Evolutionary conservation across 2,113 vertebrate genomes (phyloP).

Genomic region (Podarcis muralis): DNA sequence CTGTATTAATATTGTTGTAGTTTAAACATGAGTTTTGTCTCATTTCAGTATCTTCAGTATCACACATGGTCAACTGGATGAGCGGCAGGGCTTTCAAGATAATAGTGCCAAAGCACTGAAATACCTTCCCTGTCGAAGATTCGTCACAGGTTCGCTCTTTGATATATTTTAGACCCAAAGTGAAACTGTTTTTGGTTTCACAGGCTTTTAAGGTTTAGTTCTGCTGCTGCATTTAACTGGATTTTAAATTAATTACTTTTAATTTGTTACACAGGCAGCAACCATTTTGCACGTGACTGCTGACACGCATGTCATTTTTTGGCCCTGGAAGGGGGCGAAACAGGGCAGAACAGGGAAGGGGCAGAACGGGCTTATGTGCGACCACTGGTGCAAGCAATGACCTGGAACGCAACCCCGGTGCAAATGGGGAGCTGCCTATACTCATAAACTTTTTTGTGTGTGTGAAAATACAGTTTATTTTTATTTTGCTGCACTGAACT

Average conservation of each 20-base stretch:
- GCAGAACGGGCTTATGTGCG: no score
- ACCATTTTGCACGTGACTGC: no score
- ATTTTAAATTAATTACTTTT: neutral
- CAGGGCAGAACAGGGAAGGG: no score
- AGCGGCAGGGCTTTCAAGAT: neutral
- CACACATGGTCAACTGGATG: neutral
- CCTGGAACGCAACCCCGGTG: no score
- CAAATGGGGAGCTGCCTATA: no score
- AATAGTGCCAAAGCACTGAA: neutral
- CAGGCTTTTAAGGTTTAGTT: no score
- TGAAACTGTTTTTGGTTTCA: no score
- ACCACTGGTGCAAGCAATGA: no score
- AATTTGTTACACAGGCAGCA: neutral
- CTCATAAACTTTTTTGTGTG: no score
- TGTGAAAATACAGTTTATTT: neutral
- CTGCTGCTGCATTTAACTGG: neutral
- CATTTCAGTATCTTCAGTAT: neutral
- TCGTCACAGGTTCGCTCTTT: neutral
- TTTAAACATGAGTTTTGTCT: neutral
- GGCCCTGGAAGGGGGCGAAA: no score
- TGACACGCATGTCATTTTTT: no score
- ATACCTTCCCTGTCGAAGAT: neutral
- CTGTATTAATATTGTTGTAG: constrained; percentile 38
- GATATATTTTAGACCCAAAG: neutral
- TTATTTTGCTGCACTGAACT: neutral